Evolutionary conservation across 2,113 vertebrate species (phyloP), one percentile per base, ranked within the genome.

Genomic region (Casuarius casuarius): DNA sequence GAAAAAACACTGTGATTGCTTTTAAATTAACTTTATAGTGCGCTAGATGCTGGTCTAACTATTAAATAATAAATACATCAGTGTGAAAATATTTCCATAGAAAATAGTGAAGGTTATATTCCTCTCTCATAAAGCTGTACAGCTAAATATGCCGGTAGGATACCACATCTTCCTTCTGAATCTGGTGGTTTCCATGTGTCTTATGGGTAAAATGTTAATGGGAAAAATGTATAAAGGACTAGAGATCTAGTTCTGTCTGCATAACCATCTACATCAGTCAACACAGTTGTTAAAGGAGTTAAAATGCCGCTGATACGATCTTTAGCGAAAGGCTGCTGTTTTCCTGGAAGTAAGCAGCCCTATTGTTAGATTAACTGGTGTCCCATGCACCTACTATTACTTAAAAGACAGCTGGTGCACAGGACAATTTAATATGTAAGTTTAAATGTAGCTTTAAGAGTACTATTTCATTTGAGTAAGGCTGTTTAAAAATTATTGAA

Each of bases 11-110:
- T 46, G 11, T 44, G 42, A 31, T 89, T 86, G 73, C 11, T 67
- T 40, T 54, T 54, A 33, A 44, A 38, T 49, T n/a, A 58, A 48
- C 31, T 65, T 71, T 67, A 38, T 82, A n/a, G 16, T 84, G 42
- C 82, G 31, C 7, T 38, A 0, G 0, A 0, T 89, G 35, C 5
- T 46, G 7, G 8, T 80, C n/a, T 61, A 63, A 19, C 15, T 83
- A 20, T 46, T 92, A 71, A 71, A 38, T 68, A 76, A 48, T 76
- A 7, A 77, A 49, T 73, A 7, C 3, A 48, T 77, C 25, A 22
- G 4, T 35, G 70, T 74, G 70, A 84, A 91, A n/a, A 40, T 67
- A 52, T 54, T 87, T 81, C 33, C 63, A 0, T 74, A 25, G 63
- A 84, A 58, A 51, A 46, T 51, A 44, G 33, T 35, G 40, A 77